Evolutionary conservation across 2,113 vertebrate genomes (phyloP), one percentile per base, ranked within the genome.

Genomic region (Gallinago jamesoni): DNA sequence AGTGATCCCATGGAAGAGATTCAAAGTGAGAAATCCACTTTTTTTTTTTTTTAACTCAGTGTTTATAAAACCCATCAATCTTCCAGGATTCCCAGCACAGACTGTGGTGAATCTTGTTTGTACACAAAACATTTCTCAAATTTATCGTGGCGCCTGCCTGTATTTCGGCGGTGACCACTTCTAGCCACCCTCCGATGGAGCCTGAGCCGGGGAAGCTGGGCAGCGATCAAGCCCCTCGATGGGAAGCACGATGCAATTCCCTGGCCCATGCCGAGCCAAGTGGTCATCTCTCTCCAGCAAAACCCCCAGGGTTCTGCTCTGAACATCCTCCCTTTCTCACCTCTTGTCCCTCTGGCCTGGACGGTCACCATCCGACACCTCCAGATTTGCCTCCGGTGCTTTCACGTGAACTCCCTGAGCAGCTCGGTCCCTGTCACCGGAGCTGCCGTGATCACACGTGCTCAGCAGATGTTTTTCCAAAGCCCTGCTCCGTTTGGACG

Each of bases 251-350:
- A 7, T 14, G 28, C 39, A 6, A 10, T 30, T 41, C 74, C 24
- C 24, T 3, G 6, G 56, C 20, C 18, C 9, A 8, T 3, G 28
- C 11, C 1, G 3, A 25, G 24, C 12, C 1, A 0, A 8, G 4
- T 1, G 5, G 24, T 4, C 1, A 1, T 14, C 23, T 24, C 6
- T 60, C 53, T 47, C 47, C 68, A 52, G 43, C 48, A 68, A 39
- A 47, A 18, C 41, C 47, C 16, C 25, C 9, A 41, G 48, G 33
- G 39, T 45, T 43, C 21, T 24, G n/a, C 55, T 31, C 15, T 4
- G 39, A 25, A 5, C 31, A 25, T 35, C 47, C 25, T 28, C 21
- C 2, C 57, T 55, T 53, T 48, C 73, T 68, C 8, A 0, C 31
- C 59, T 57, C 23, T 33, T 43, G 27, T 52, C 9, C 66, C 53